These are phyloP conservation scores for Eurosta solidaginis DNA, from an alignment of 1,140 invertebrate species.

Conservation along the genomic window DNA sequence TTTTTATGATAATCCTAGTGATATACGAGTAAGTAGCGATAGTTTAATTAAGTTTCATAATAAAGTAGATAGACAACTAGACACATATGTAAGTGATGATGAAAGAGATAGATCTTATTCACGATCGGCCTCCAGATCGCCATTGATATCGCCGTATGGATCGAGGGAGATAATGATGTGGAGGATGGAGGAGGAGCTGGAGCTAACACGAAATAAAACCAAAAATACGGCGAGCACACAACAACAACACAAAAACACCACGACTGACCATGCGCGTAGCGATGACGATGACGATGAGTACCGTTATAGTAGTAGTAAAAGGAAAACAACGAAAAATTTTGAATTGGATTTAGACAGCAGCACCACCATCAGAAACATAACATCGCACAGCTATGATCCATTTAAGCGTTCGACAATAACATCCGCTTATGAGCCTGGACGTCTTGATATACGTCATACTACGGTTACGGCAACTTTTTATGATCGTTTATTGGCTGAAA, in stretches of 20 bases:
- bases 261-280: not conserved
- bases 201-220: slow-evolving; percentile 24
- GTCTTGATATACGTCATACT: slow-evolving; percentile 57
- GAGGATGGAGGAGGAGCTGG: slow-evolving; percentile 37
- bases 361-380: slow-evolving; percentile 49
- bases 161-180: slow-evolving; percentile 41
- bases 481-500: slow-evolving; percentile 56
- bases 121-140: slow-evolving; percentile 38
- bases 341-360: slow-evolving; percentile 33
- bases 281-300: not conserved
- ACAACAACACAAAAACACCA: slow-evolving; percentile 34
- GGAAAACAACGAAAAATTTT: not conserved
- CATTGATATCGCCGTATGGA: slow-evolving; percentile 50
- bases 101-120: slow-evolving; percentile 42
- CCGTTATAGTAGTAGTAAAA: slow-evolving; percentile 3
- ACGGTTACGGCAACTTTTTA: slow-evolving; percentile 59
- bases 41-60: slow-evolving; percentile 60
- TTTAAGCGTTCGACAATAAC: slow-evolving; percentile 33
- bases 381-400: slow-evolving; percentile 29
- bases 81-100: slow-evolving; percentile 54
- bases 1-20: slow-evolving; percentile 51
- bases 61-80: slow-evolving; percentile 61
- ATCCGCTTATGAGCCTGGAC: slow-evolving; percentile 51
- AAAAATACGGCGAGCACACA: slow-evolving; percentile 28
- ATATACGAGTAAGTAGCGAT: slow-evolving; percentile 55